Evolutionary conservation across 2,113 vertebrate species (phyloP), one percentile per base, ranked within the genome.

Genomic region (Grammomys dolichurus): DNA sequence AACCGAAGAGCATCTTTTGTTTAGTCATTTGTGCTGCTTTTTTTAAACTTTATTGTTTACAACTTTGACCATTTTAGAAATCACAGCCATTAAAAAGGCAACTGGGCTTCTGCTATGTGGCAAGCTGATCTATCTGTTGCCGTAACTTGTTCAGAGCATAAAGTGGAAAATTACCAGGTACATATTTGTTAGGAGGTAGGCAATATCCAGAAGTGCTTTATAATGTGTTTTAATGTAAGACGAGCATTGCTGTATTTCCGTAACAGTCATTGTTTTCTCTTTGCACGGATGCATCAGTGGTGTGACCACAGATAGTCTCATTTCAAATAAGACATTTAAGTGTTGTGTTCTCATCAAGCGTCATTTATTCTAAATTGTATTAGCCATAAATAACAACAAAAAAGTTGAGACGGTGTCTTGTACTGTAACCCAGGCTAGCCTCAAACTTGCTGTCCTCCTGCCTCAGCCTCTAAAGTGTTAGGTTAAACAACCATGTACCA

Each of bases 21-120:
- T 87, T 60, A 31, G 11, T 73, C 87, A 56, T 51, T 92, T 93
- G 31, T 43, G 63, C 28, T 94, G 48, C 56, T 96, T 77, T 96
- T 75, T 13, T 51, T 40, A 2, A 40, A 89, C 31, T 96, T 95
- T 90, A 54, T 89, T 96, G 51, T 93, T 88, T 73, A 82, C 24
- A 89, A 54, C 36, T 70, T 86, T 92, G 26, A 75, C 36, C 75
- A 69, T 73, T 97, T 95, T 91, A 94, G 65, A 96, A 95, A 89
- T 87, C 43, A 78, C 89, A 63, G 3, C 33, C 51, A n/a, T 76
- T 90, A 48, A 80, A 95, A 95, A 90, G 72, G 13, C 22, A 87
- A 26, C 20, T 65, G 31, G 48, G 78, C 86, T 94, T 95, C 72
- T 82, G 22, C 19, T 72, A 2, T 67, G 63, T 87, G 46, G 4